Conservation (phyloP, 2,113 vertebrate genomes). For the Paracanthobrama guichenoti region DNA sequence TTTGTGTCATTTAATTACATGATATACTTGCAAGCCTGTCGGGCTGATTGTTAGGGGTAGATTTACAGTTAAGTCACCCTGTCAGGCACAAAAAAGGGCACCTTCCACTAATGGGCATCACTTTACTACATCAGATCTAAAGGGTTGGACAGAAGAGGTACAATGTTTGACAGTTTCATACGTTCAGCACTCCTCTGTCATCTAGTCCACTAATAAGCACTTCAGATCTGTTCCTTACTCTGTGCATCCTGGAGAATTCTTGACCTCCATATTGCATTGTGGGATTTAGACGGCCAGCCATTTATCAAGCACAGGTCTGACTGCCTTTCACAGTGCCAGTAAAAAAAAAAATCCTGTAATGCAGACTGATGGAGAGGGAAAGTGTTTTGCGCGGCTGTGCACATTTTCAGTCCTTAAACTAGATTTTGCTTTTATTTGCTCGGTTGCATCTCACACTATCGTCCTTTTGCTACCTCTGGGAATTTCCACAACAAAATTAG, state of each 20-base stretch:
- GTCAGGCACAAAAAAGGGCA: not conserved
- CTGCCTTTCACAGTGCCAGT: conserved; percentile 16
- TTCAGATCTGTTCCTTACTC: conserved; percentile 9
- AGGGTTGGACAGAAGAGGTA: not conserved
- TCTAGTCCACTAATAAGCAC: not conserved
- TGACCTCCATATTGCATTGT: conserved; percentile 6
- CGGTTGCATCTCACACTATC: conserved; percentile 54
- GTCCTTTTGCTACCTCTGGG: conserved; percentile 8
- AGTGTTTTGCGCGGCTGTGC: conserved; percentile 2
- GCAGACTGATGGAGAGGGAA: conserved; percentile 21
- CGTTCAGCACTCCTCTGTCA: not conserved
- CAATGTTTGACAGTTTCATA: conserved; percentile 3
- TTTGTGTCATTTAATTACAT: not conserved
- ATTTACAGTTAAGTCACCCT: too few relatives aligned
- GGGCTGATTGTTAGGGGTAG: not conserved
- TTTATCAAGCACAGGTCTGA: conserved; percentile 31
- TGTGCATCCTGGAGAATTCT: not conserved
- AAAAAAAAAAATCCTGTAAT: conserved; percentile 17
- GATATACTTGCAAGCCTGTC: not conserved
- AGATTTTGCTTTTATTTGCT: conserved; percentile 64
- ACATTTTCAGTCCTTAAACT: conserved; percentile 46
- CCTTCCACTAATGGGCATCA: not conserved
- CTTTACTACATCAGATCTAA: not conserved
- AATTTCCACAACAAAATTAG: conserved; percentile 16
- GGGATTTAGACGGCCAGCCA: conserved; percentile 29